Percentiles rank a stretch among this genome's conserved stretches.
These are phyloP conservation scores for Drosophila mulleri DNA, from an alignment of 2,888 invertebrate species.

Conservation along the genomic window DNA sequence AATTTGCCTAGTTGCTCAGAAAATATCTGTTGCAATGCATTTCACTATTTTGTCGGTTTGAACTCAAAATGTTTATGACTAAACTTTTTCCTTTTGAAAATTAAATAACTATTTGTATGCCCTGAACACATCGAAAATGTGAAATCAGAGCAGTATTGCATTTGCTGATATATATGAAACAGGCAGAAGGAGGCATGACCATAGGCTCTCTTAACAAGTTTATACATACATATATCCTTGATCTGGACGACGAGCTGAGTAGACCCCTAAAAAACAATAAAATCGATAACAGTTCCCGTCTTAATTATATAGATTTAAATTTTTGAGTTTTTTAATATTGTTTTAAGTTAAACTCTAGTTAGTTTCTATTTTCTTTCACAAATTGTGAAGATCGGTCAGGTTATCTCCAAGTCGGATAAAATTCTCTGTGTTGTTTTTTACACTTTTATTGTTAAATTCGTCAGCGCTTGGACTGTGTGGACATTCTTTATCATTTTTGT, in stretches of 20 bases:
- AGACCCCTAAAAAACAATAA: too few species aligned
- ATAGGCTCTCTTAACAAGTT: too few species aligned
- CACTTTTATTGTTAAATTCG: background rate
- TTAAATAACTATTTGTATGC: background rate
- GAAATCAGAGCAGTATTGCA: background rate
- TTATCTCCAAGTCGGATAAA: background rate
- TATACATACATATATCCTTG: too few species aligned
- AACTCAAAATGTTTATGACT: background rate
- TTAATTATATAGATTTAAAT: too few species aligned
- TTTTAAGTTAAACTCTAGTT: too few species aligned
- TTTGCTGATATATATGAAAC: background rate
- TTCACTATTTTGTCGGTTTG: too few species aligned
- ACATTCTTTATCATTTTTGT: background rate
- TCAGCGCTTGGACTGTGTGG: background rate
- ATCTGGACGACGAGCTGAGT: too few species aligned
- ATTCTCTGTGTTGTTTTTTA: background rate
- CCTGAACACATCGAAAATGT: background rate
- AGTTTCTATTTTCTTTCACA: too few species aligned
- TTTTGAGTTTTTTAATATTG: too few species aligned
- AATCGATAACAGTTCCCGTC: too few species aligned
- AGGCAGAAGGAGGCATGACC: background rate
- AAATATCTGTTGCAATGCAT: background rate
- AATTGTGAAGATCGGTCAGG: too few species aligned
- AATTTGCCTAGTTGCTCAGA: background rate
- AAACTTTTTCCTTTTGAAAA: constrained; percentile 1